Conservation (phyloP, 2,888 invertebrate genomes). For the Tethea ocularis region DNA sequence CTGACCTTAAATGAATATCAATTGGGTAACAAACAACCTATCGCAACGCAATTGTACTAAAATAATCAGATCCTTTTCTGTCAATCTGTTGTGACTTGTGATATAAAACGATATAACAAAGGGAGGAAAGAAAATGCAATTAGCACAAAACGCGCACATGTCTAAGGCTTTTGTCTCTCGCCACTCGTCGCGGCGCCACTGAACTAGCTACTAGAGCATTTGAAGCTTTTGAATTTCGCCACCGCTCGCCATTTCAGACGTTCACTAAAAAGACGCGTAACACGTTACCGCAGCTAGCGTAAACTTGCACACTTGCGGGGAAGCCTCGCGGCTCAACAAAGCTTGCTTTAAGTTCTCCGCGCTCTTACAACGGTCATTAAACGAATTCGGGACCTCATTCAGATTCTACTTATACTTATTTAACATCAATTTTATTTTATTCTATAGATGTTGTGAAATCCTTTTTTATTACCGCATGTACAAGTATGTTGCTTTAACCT, state of each 20-base stretch:
- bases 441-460: not conserved
- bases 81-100: not conserved
- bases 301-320: slow-evolving; percentile 52
- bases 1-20: not conserved
- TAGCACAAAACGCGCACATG: slow-evolving; percentile 27
- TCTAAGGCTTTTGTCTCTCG: slow-evolving; percentile 46
- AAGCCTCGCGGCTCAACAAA: slow-evolving; percentile 39
- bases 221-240: slow-evolving; percentile 56
- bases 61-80: not conserved
- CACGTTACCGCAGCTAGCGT: slow-evolving; percentile 34
- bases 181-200: slow-evolving; percentile 34
- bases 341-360: slow-evolving; percentile 38
- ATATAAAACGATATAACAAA: slow-evolving; percentile 10
- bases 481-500: not conserved
- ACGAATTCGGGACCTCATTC: slow-evolving; percentile 36
- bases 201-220: slow-evolving; percentile 57
- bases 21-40: not conserved
- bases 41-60: no score
- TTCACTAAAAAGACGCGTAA: slow-evolving; percentile 55
- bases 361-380: slow-evolving; percentile 38
- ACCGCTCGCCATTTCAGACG: slow-evolving; percentile 47
- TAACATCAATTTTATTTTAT: slow-evolving; percentile 16
- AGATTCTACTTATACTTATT: slow-evolving; percentile 21
- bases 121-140: slow-evolving; percentile 2
- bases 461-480: not conserved